phyloP scores from a whole-genome alignment of 2,797 vertebrate species.

The Sebastes nivosus region DNA sequence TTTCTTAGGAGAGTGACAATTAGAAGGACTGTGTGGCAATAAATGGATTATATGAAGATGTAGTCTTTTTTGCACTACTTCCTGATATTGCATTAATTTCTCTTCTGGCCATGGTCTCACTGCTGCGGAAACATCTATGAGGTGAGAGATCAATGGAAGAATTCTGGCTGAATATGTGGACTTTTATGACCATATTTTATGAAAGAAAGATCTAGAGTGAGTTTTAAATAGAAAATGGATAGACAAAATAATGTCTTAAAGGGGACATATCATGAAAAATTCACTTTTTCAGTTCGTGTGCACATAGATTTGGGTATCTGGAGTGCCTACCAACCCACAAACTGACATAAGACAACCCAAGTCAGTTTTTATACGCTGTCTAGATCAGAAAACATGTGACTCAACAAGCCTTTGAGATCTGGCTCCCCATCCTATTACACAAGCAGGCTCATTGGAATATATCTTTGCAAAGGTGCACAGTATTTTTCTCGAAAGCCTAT shows the following conservation, averaged over 20 bases:
- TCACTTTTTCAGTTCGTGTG: no score
- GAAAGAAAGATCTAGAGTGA: background rate
- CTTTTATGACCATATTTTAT: background rate
- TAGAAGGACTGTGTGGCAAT: background rate
- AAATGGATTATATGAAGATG: background rate
- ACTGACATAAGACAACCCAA: no score
- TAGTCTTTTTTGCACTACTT: background rate
- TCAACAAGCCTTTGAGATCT: no score
- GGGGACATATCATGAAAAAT: no score
- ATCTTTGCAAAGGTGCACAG: no score
- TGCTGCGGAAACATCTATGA: background rate
- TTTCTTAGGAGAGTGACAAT: background rate
- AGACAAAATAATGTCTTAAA: background rate
- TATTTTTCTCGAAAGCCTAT: no score
- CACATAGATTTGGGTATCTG: no score
- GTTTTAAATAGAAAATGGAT: background rate
- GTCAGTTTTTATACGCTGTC: no score
- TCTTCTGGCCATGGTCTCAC: background rate
- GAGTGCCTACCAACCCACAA: no score
- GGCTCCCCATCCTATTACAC: no score
- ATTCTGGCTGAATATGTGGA: background rate
- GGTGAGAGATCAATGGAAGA: background rate
- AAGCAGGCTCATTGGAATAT: no score
- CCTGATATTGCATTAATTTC: background rate
- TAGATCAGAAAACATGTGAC: no score